Base-by-base conservation (phyloP, 2,797 vertebrate species). In the Pitangus sulphuratus region DNA sequence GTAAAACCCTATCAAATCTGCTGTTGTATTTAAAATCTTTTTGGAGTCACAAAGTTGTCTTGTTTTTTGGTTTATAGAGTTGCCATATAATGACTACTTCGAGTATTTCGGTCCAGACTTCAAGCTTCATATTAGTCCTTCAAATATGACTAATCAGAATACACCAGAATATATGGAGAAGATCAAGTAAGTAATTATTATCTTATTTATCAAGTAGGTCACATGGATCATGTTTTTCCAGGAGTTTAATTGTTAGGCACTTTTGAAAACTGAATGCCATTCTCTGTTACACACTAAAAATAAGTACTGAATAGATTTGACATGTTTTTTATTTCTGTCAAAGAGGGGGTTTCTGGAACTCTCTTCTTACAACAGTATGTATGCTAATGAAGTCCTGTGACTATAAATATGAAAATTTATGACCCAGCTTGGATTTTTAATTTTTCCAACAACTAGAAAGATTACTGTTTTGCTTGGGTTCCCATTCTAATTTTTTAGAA, bases 71-170 rank as follows among this genome's bases (percentile, higher is more conserved):
- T 90, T 92, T 97, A 72, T 92, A 99, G 99, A 99, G 66, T 98
- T 99, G 93, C 99, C 99, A 9, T 99, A 99, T 97, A 99, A 99
- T n/a, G 99, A 99, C 97, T 99, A 99, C 96, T 99, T 99, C 92
- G 99, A 99, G 91, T 99, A 99, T 98, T 99, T 99, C 48, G 99
- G 99, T 87, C 99, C 99, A 9, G 99, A 99, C 97, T 99, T 99
- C 97, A 99, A 99, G 93, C 97, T 99, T 84, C 99, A 99, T 97
- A 99, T 99, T 97, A 99, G 99, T 95, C 99, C 98, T 77, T 99
- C 99, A 33, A 99, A 99, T 97, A 99, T 99, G 99, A 99, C 98
- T 94, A 99, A 99, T 96, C 99, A 99, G 98, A 99, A 99, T 96
- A 99, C 99, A 44, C 98, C 98, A 60, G 99, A 99, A 97, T 99